Conservation (phyloP, 2,113 vertebrate genomes). For the Heteronetta atricapilla region DNA sequence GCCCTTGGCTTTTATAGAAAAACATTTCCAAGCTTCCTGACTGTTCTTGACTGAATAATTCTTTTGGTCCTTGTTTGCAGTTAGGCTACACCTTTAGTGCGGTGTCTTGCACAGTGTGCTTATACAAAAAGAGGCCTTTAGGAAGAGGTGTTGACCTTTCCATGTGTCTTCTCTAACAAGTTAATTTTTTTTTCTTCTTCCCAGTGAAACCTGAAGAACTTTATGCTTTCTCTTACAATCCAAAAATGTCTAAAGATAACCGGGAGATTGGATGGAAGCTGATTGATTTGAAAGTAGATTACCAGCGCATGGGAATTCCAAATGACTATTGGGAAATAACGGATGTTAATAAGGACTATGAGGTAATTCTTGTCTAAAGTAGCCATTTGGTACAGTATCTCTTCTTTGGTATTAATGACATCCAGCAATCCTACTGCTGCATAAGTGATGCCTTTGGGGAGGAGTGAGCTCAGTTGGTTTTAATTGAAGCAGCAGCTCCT, state of each 20-base stretch:
- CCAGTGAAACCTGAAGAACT: conserved; percentile 80
- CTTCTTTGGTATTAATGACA: not conserved
- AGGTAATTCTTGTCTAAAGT: conserved; percentile 72
- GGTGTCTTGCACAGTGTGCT: not conserved
- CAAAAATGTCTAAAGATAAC: conserved; percentile 76
- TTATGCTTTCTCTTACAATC: conserved; percentile 85
- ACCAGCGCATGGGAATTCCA: conserved; percentile 81
- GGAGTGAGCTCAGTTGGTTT: not conserved
- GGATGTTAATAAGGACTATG: conserved; percentile 79
- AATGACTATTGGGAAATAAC: conserved; percentile 80
- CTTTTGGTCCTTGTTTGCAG: no score
- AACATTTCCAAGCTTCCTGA: not conserved
- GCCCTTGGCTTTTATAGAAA: not conserved
- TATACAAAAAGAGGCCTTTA: not conserved
- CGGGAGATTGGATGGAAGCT: conserved; percentile 79
- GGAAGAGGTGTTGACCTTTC: not conserved
- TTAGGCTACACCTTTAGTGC: no score
- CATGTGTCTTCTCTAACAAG: not conserved
- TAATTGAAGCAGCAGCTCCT: not conserved
- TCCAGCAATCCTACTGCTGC: not conserved
- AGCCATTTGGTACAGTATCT: not conserved
- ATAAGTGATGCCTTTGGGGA: not conserved
- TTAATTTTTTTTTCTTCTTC: not conserved
- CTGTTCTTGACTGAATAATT: not conserved
- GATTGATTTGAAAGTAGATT: conserved; percentile 78